Evolutionary conservation across 2,888 invertebrate genomes (phyloP).

Genomic region (Caenorhabditis drosophilae): DNA sequence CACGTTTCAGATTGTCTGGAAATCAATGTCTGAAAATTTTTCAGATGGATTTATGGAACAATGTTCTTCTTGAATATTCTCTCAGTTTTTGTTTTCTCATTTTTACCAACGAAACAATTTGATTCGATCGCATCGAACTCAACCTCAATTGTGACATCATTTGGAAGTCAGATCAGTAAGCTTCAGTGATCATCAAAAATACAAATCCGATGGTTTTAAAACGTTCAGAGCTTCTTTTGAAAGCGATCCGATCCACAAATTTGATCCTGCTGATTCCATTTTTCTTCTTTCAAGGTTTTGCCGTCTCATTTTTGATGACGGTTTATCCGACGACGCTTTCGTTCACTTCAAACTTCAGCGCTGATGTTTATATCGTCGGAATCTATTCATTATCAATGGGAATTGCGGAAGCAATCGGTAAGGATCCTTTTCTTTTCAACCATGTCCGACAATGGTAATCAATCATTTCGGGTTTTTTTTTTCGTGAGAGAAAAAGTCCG

Average conservation of each 20-base stretch:
- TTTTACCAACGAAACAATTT: slow-evolving; percentile 47
- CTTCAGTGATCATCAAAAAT: slow-evolving; percentile 3
- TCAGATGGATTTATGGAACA: slow-evolving; percentile 41
- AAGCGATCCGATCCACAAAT: slow-evolving; percentile 32
- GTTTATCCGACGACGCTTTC: slow-evolving; percentile 50
- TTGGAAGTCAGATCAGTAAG: slow-evolving; percentile 43
- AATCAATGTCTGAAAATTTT: slow-evolving; percentile 1
- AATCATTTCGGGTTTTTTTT: background rate
- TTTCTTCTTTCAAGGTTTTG: slow-evolving; percentile 51
- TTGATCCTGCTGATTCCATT: slow-evolving; percentile 46
- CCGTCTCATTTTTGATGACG: slow-evolving; percentile 50
- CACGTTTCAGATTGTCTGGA: background rate
- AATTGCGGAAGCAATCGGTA: slow-evolving; percentile 43
- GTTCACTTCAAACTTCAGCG: slow-evolving; percentile 35
- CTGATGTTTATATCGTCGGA: slow-evolving; percentile 44
- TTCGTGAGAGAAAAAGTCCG: background rate
- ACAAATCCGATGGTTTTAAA: background rate
- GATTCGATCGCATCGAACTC: slow-evolving; percentile 48
- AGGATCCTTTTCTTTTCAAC: background rate
- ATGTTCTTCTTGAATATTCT: slow-evolving; percentile 42
- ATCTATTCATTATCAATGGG: slow-evolving; percentile 47
- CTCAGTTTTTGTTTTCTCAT: slow-evolving; percentile 41
- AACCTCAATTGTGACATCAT: slow-evolving; percentile 31
- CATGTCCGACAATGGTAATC: too few relatives aligned
- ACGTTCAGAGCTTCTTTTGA: slow-evolving; percentile 44